phyloP scores from a whole-genome alignment of 2,113 vertebrate species.

The Apaloderma vittatum region DNA sequence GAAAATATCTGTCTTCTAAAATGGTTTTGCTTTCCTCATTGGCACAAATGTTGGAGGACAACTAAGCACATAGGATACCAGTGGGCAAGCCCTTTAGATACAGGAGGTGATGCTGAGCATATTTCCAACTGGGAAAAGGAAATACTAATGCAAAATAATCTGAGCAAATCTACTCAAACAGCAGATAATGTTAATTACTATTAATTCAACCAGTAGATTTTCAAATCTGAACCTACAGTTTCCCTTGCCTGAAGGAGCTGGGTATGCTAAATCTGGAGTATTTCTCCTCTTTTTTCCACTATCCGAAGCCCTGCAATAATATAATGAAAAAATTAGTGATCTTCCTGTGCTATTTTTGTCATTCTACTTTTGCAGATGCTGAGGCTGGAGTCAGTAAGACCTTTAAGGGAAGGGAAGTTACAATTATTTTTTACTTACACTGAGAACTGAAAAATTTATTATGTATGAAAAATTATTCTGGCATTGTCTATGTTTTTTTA shows the following conservation, averaged over 20 bases:
- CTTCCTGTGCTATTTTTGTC: background rate
- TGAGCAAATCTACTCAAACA: background rate
- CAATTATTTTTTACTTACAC: background rate
- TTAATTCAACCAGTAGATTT: background rate
- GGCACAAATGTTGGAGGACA: background rate
- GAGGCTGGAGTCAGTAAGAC: background rate
- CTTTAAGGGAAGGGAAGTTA: background rate
- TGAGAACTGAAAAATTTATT: background rate
- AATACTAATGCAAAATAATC: background rate
- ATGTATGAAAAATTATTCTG: background rate
- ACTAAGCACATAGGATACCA: background rate
- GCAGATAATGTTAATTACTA: background rate
- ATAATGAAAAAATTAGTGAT: fast-evolving
- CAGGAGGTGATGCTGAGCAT: background rate
- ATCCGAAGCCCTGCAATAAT: background rate
- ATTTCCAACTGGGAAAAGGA: background rate
- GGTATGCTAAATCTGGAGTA: background rate
- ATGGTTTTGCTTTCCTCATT: background rate
- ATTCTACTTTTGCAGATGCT: background rate
- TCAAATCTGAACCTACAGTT: background rate
- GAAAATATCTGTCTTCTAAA: background rate
- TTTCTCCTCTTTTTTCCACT: background rate
- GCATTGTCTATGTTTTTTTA: background rate
- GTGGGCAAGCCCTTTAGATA: background rate
- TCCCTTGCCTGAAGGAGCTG: background rate